Evolutionary conservation across 2,113 vertebrate species (phyloP).

Genomic region (Phaethornis superciliosus): DNA sequence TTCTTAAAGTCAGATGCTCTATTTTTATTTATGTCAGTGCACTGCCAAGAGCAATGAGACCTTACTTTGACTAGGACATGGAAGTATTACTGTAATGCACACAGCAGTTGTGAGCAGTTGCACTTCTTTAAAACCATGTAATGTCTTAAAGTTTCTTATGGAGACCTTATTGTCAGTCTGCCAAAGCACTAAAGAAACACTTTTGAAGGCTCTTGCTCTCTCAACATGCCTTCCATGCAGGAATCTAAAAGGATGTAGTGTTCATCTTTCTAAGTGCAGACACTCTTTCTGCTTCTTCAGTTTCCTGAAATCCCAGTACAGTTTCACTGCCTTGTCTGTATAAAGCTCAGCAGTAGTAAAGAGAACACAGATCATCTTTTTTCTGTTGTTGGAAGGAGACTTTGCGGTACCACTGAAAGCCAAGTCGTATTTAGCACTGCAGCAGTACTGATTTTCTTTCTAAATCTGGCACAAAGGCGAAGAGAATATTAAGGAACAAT

Average conservation of each 20-base stretch:
- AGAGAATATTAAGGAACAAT: not conserved
- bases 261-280: not conserved
- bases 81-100: not conserved
- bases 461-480: not conserved
- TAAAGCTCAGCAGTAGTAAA: not conserved
- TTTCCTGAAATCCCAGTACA: not conserved
- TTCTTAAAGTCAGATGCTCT: not conserved
- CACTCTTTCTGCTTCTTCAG: not conserved
- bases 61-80: not conserved
- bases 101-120: not conserved
- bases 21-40: not conserved
- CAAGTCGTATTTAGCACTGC: not conserved
- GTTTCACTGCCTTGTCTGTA: not conserved
- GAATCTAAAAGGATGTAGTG: not conserved
- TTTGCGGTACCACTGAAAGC: not conserved
- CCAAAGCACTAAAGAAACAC: not conserved
- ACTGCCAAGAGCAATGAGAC: not conserved
- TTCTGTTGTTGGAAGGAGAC: not conserved
- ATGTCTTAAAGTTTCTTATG: not conserved
- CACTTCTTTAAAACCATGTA: not conserved
- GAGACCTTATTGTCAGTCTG: conserved; percentile 20
- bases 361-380: not conserved
- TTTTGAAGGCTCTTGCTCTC: conserved; percentile 1
- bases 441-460: not conserved
- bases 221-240: not conserved